Base-by-base conservation (phyloP, 2,797 vertebrate species). In the Gambusia yucatana region DNA sequence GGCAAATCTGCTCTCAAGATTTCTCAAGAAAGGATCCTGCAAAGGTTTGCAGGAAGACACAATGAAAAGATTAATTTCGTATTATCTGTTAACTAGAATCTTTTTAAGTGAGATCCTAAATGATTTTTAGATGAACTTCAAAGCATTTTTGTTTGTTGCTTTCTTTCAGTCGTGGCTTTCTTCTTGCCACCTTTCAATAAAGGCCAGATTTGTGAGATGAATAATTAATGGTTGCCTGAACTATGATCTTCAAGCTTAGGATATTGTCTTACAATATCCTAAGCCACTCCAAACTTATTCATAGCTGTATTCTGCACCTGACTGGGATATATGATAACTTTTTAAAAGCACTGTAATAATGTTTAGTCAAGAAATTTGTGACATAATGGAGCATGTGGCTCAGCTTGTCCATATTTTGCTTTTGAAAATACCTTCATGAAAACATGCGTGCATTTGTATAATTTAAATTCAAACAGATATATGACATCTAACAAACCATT, bases 1-100 rank as follows among this genome's bases (percentile, higher is more conserved):
- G n/a, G 98, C 94, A 77, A 99, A 99, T 81, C 97, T 97, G 92
- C 97, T 97, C 92, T 99, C 98, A 93, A 99, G 91, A 88, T 98
- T 97, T 87, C 98, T 97, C 76, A 99, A 92, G 79, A 97, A 89
- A 0, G 98, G 97, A 89, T 99, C 98, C 98, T 99, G 89, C 6
- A 78, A 48, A 48, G 30, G 73, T 59, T 43, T 73, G 9, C 36
- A 65, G 39, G 52, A 61, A 70, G 16, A 17, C 41, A 46, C 11
- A 16, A 25, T 14, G 20, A 4, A 20, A 28, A 44, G 11, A 44
- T 44, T 70, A 0, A 70, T 70, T 16, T 46, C 6, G 1, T 28
- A 17, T 3, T 14, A 3, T n/a, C 25, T 3, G 13, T n/a, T n/a
- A n/a, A 22, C 17, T 17, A 28, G 4, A 69, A 43, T 43, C 20